Evolutionary conservation across 2,888 invertebrate genomes (phyloP), one percentile per base, ranked within the genome.

Genomic region (Philaethria dido): DNA sequence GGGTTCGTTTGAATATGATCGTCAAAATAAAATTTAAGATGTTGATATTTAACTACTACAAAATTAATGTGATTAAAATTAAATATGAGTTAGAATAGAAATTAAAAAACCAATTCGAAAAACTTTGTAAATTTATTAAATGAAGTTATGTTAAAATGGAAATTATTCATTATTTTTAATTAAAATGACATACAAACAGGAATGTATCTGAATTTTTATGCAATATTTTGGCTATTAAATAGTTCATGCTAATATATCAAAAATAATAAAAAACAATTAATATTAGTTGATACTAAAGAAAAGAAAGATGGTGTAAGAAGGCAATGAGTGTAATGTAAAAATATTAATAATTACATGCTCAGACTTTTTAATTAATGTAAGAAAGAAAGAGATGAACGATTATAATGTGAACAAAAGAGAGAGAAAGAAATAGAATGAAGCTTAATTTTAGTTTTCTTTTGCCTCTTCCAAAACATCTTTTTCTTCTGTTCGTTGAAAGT

Each of bases 1-100:
- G 59, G 59, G 13, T 50, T 60, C 8, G 13, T 65, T 64, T 60
- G 29, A 60, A 52, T 62, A 62, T 50, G 48, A 65, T 50, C 20
- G 50, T 59, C 20, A 64, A 50, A 65, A 29, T 25, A 47, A 64
- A 60, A 39, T 25, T 0, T 8, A 14, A n/a, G 18, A n/a, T 11
- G 20, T 42, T 13, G 8, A 33, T 44, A 2, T 45, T 8, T 22
- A 57, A 57, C 14, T 55, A 18, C 16, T 60, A 47, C 13, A 44
- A 45, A 45, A 33, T 29, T 16, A 16, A 59, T 20, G 16, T 44
- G n/a, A 52, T 48, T 62, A 1, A 47, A 29, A 57, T 22, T 4
- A n/a, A n/a, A 20, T 9, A 20, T 22, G 36, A 42, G n/a, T 22
- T 11, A 3, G 18, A 47, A 22, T 18, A 9, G 8, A 20, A 39